phyloP scores from a whole-genome alignment of 2,888 invertebrate species.

The Portevinia maculata region DNA sequence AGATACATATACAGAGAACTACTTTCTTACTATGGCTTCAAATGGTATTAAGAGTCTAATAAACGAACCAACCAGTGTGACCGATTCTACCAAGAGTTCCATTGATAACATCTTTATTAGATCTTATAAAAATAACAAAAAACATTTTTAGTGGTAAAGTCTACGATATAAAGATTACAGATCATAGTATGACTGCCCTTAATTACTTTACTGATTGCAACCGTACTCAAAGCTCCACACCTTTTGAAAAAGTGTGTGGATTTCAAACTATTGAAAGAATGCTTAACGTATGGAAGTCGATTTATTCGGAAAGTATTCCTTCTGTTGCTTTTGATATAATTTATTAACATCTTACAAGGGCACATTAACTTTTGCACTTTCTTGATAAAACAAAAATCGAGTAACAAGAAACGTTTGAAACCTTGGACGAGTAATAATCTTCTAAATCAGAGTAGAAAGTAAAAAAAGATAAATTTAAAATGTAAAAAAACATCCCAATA shows the following conservation, averaged over 20 bases:
- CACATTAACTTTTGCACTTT: neutral
- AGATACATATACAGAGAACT: too few species aligned
- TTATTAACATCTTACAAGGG: neutral
- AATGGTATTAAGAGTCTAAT: too few species aligned
- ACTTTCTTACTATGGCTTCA: too few species aligned
- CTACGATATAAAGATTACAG: too few species aligned
- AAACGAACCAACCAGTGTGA: too few species aligned
- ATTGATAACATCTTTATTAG: too few species aligned
- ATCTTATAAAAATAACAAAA: too few species aligned
- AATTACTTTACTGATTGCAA: neutral
- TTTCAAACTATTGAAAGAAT: neutral
- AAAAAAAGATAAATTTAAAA: conserved; percentile 3
- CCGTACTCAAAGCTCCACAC: too few species aligned
- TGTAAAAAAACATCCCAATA: conserved; percentile 1
- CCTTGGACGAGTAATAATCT: neutral
- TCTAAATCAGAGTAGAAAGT: neutral
- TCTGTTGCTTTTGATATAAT: conserved; percentile 4
- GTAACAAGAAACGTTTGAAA: conserved; percentile 1
- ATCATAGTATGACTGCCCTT: neutral
- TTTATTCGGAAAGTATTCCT: neutral
- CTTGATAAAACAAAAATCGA: neutral
- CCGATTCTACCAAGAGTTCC: too few species aligned
- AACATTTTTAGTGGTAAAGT: too few species aligned
- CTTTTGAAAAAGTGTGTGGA: too few species aligned
- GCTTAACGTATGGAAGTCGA: neutral